Base-by-base conservation (phyloP, 2,797 vertebrate genomes). In the Xenentodon cancila region DNA sequence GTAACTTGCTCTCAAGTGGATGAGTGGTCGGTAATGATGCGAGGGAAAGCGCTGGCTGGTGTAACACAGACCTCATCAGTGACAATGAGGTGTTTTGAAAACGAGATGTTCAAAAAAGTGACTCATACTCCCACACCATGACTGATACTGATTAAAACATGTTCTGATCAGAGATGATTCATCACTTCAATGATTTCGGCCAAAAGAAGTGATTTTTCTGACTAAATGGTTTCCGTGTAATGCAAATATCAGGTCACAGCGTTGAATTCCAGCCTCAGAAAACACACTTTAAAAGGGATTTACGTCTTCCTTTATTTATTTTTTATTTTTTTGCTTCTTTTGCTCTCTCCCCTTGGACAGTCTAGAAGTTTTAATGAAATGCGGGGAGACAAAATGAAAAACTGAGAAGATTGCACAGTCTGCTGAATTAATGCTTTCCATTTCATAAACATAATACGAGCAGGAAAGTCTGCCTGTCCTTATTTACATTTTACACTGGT, bases 341-440 rank as follows among this genome's bases (percentile, higher is more conserved):
- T 59, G 18, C 50, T 65, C 45, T 18, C 65, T 49, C 63, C 68
- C 60, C 54, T 15, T 43, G 53, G 73, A 64, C 43, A 74, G 72
- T 64, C 49, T 45, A 12, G 61, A 63, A 56, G 58, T 61, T 22
- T 58, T 80, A 69, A 83, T 73, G 25, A 79, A 81, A 81, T 70
- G 66, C 70, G 64, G 53, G 56, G 59, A 55, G 73, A 61, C 59
- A 72, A 82, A 77, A 82, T 72, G 40, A 78, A 74, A 81, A 80
- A 60, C 11, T 30, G 45, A 47, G 66, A 70, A 71, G 71, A 75
- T 62, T 71, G 65, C 69, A 67, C 55, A 40, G 64, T 66, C 71
- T 54, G 62, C 68, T 68, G 76, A 81, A 76, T 84, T 68, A 84
- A 84, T 81, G 76, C 66, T 63, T 77, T 59, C 60, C 55, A 51